Evolutionary conservation across 2,888 invertebrate genomes (phyloP), one percentile per base, ranked within the genome.

Genomic region (Agrochola macilenta): DNA sequence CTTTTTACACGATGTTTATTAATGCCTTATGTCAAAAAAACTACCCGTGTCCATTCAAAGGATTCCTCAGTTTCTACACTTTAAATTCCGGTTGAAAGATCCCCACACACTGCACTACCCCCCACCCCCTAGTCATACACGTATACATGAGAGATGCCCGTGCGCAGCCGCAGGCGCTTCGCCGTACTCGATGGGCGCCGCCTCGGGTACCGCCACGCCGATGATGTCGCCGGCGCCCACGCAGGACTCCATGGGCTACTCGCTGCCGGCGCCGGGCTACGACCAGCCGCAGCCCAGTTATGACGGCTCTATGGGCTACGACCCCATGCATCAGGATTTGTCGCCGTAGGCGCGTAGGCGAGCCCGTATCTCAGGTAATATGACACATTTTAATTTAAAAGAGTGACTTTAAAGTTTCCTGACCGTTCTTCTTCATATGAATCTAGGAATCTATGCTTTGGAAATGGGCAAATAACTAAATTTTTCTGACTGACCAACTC

Each of bases 151-250:
- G 84, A 70, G 84, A 84, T 84, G 84, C 84, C 72, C 74, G 79
- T 78, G 84, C 79, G 76, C 95, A 95, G 97, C 97, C 96, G 97
- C 97, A 97, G 98, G 98, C 95, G 98, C 98, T 89, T 98, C 98
- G 87, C 98, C 98, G 89, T 98, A 98, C 97, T 98, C 98, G 88
- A 98, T 98, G 98, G 98, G 98, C 90, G 98, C 98, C 87, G 98
- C 98, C 88, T 98, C 98, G 91, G 99, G 99, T 91, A 98, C 99
- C 80, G 98, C 99, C 81, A 99, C 99, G 89, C 99, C 99, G 77
- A 98, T 99, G 98, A 99, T 99, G 99, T 99, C 99, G 79, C 99
- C 99, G 88, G 99, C 99, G 91, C 98, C 98, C 82, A 98, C 98
- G 80, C 99, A 99, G 97, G 99, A 99, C 97, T 98, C 98, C 91